A percentile compares a stretch with the other conserved stretches of the same genome.
These are phyloP conservation scores for Ischnus inquisitorius DNA, from an alignment of 2,888 invertebrate species.

Conservation along the genomic window DNA sequence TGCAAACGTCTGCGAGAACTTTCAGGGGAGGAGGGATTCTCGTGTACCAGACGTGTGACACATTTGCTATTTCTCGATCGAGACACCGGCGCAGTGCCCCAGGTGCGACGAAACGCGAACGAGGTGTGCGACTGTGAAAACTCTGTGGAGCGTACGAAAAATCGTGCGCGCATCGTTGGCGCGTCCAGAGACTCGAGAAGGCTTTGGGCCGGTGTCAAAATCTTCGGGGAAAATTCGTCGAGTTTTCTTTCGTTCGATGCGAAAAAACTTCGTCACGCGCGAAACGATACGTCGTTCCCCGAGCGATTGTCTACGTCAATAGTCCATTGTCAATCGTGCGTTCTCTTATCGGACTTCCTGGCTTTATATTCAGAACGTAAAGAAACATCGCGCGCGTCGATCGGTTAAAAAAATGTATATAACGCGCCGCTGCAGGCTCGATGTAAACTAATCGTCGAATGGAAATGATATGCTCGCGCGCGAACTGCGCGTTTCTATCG, in stretches of 20 bases:
- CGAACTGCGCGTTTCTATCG: not conserved
- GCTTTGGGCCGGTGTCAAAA: slow-evolving; percentile 29
- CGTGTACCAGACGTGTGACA: slow-evolving; percentile 53
- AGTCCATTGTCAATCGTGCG: slow-evolving; percentile 10
- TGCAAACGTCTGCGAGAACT: not conserved
- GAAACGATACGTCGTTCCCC: not conserved
- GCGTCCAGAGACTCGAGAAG: slow-evolving; percentile 21
- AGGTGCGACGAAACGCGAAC: slow-evolving; percentile 29
- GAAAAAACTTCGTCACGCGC: not conserved
- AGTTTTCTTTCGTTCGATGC: not conserved
- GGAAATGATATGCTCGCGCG: not conserved
- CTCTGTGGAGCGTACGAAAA: slow-evolving; percentile 5
- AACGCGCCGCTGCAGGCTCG: not conserved
- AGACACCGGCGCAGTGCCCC: slow-evolving; percentile 36
- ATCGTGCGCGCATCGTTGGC: not conserved
- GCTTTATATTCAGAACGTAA: slow-evolving; percentile 5
- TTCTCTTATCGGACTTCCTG: slow-evolving; percentile 3
- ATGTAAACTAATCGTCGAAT: slow-evolving; percentile 1
- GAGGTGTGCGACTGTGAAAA: slow-evolving; percentile 12
- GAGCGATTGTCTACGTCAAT: slow-evolving; percentile 13
- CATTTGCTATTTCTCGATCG: slow-evolving; percentile 68
- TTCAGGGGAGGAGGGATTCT: slow-evolving; percentile 51
- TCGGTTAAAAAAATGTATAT: not conserved
- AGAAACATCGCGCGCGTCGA: not conserved
- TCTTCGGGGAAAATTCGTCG: slow-evolving; percentile 1